Conservation (phyloP, 2,113 vertebrate species). For the Quiscalus mexicanus region DNA sequence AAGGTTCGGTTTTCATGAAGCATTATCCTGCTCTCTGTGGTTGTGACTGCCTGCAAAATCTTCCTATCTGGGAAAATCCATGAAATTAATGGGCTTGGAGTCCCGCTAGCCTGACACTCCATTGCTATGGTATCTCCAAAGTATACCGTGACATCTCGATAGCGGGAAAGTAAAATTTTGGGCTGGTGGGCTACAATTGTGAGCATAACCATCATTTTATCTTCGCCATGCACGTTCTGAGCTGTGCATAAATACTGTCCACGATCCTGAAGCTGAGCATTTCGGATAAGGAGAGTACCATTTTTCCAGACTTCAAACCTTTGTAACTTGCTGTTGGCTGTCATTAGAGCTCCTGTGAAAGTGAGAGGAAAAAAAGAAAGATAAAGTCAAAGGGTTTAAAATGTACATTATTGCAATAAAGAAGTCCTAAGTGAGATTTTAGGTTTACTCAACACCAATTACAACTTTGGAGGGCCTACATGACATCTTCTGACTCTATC, state of each 20-base stretch:
- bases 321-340: conserved; percentile 77
- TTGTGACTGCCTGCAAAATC: conserved; percentile 57
- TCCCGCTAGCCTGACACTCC: conserved; percentile 83
- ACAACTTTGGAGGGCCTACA: background rate
- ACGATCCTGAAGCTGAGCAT: conserved; percentile 78
- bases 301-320: conserved; percentile 86
- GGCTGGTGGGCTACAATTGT: conserved; percentile 80
- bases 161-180: conserved; percentile 74
- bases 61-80: conserved; percentile 87
- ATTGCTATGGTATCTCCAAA: conserved; percentile 79
- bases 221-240: conserved; percentile 82
- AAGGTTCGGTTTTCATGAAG: conserved; percentile 81
- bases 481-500: background rate
- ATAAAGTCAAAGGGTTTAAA: background rate
- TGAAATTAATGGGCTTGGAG: conserved; percentile 80
- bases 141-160: conserved; percentile 79
- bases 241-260: conserved; percentile 88
- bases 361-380: background rate
- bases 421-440: background rate
- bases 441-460: background rate
- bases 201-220: conserved; percentile 74
- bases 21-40: conserved; percentile 63
- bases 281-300: conserved; percentile 84
- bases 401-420: background rate
- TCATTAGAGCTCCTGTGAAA: conserved; percentile 78